Evolutionary conservation across 2,888 invertebrate species (phyloP).

Genomic region (Drosophila paramelanica): DNA sequence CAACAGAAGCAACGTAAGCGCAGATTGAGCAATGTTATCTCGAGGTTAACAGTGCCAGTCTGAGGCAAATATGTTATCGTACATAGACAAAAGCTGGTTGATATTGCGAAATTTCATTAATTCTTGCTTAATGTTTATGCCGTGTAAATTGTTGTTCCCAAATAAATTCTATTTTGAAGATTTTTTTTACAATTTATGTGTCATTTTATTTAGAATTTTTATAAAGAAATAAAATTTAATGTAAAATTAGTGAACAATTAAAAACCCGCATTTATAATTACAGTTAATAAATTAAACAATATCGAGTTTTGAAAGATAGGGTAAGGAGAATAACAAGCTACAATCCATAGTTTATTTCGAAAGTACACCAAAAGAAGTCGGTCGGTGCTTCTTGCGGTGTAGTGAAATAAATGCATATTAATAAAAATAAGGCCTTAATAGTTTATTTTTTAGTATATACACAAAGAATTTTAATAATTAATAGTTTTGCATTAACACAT

Average conservation of each 20-base stretch:
- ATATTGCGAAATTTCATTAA: background rate
- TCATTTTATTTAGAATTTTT: slow-evolving; percentile 60
- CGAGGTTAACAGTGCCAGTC: background rate
- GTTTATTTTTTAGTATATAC: slow-evolving; percentile 68
- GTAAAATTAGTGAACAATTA: slow-evolving; percentile 64
- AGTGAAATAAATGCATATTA: slow-evolving; percentile 77
- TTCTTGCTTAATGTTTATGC: background rate
- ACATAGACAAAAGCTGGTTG: slow-evolving; percentile 3
- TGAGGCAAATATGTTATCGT: too few species aligned
- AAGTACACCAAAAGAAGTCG: slow-evolving; percentile 72
- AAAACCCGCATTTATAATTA: slow-evolving; percentile 79
- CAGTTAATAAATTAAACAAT: slow-evolving; percentile 82
- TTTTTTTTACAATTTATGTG: slow-evolving; percentile 58
- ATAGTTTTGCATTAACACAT: slow-evolving; percentile 65
- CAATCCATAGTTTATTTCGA: slow-evolving; percentile 63
- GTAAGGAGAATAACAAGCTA: slow-evolving; percentile 25
- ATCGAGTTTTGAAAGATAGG: slow-evolving; percentile 46
- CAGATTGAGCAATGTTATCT: slow-evolving; percentile 16
- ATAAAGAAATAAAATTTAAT: slow-evolving; percentile 65
- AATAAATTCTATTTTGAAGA: background rate
- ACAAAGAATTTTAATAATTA: too few species aligned
- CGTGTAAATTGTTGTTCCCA: background rate
- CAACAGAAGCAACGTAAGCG: slow-evolving; percentile 23
- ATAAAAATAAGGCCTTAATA: slow-evolving; percentile 46
- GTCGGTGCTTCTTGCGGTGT: slow-evolving; percentile 66